These are phyloP conservation scores for Sebastolobus altivelis DNA, from an alignment of 2,797 vertebrate genomes.

Conservation along the genomic window DNA sequence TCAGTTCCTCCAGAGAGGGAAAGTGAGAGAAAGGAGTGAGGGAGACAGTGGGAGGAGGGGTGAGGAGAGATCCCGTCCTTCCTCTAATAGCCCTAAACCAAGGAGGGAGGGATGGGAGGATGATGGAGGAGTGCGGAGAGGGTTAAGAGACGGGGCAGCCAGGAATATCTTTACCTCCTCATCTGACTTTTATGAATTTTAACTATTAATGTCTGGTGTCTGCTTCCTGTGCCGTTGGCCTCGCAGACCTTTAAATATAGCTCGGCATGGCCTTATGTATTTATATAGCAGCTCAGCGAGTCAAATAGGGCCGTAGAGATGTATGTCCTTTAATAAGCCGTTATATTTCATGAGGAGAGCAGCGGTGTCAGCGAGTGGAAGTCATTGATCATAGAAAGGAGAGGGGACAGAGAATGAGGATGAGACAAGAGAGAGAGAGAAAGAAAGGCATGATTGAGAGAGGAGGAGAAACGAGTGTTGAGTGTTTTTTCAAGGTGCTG, in stretches of 20 bases:
- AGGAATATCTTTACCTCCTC: conserved; percentile 86
- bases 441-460: conserved; percentile 26
- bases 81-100: conserved; percentile 72
- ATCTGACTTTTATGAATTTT: conserved; percentile 90
- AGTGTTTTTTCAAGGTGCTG: conserved; percentile 46
- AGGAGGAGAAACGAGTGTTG: conserved; percentile 20
- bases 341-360: conserved; percentile 86
- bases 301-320: conserved; percentile 84
- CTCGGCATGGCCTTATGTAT: conserved; percentile 68
- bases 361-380: conserved; percentile 72
- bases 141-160: conserved; percentile 71
- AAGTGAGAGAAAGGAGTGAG: conserved; percentile 56
- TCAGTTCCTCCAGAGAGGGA: conserved; percentile 71
- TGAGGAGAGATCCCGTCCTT: conserved; percentile 51
- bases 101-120: conserved; percentile 30
- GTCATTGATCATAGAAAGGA: conserved; percentile 81
- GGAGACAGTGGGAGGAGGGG: conserved; percentile 28
- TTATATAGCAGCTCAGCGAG: conserved; percentile 73
- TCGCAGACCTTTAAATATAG: conserved; percentile 76
- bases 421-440: conserved; percentile 14
- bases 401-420: conserved; percentile 44
- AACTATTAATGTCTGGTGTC: conserved; percentile 85
- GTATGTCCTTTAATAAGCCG: conserved; percentile 85
- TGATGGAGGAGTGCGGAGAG: conserved; percentile 50
- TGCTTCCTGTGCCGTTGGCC: conserved; percentile 71